Percentiles rank a stretch among this genome's conserved stretches.
Evolutionary conservation across 2,888 invertebrate genomes (phyloP).

Genomic region (Physocephala rufipes): DNA sequence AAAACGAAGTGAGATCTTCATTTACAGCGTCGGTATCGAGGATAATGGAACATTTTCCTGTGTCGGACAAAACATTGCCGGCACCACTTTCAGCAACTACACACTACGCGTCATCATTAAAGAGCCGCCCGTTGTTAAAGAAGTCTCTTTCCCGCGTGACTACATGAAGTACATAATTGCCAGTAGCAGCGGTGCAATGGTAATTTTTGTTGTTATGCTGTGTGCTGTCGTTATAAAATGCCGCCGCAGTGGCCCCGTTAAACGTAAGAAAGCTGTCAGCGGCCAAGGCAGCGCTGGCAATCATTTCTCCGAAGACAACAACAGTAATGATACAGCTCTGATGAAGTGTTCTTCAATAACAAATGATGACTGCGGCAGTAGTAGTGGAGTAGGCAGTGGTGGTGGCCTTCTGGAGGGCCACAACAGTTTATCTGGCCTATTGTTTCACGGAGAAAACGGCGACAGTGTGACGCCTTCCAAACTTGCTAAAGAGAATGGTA

Average conservation of each 20-base stretch:
- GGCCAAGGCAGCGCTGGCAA: constrained; percentile 21
- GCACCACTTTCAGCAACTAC: constrained; percentile 80
- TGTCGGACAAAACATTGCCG: constrained; percentile 86
- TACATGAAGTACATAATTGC: constrained; percentile 77
- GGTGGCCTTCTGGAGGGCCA: constrained; percentile 47
- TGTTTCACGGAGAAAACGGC: constrained; percentile 43
- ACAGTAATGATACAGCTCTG: constrained; percentile 66
- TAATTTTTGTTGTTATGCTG: constrained; percentile 73
- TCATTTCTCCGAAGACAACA: constrained; percentile 67
- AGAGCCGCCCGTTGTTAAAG: constrained; percentile 76
- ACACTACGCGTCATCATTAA: constrained; percentile 80
- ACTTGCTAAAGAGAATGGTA: constrained; percentile 53
- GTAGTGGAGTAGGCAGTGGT: constrained; percentile 50
- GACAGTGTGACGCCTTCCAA: constrained; percentile 60
- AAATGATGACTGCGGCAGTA: constrained; percentile 57
- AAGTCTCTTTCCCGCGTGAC: constrained; percentile 75
- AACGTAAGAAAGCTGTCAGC: constrained; percentile 69
- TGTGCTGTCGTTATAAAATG: constrained; percentile 74
- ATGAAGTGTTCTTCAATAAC: constrained; percentile 69
- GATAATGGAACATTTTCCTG: constrained; percentile 90
- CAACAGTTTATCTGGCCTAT: constrained; percentile 47
- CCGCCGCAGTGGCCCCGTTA: constrained; percentile 61
- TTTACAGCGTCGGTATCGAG: constrained; percentile 78
- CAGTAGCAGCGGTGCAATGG: constrained; percentile 72
- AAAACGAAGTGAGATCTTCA: constrained; percentile 81